These are phyloP conservation scores for Antigone vipio DNA, from an alignment of 2,113 vertebrate genomes.

Conservation along the genomic window DNA sequence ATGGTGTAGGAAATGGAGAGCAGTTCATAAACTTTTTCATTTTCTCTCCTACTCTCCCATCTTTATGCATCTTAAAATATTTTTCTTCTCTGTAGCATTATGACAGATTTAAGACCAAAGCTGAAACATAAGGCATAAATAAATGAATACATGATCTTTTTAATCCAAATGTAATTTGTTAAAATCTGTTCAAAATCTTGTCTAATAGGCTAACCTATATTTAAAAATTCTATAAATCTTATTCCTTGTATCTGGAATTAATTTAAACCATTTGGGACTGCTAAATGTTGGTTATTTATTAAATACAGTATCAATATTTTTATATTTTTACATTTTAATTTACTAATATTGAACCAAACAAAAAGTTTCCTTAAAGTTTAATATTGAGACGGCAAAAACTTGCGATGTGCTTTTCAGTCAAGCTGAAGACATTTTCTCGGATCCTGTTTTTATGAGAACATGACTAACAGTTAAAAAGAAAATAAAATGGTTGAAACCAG, in stretches of 20 bases:
- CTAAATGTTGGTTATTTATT: neutral
- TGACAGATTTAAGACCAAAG: slow-evolving; percentile 5
- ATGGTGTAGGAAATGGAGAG: neutral
- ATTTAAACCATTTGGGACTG: neutral
- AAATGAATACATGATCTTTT: neutral
- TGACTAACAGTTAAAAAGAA: neutral
- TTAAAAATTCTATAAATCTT: neutral
- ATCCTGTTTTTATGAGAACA: neutral
- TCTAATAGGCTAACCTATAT: neutral
- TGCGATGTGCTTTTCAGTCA: neutral
- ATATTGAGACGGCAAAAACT: neutral
- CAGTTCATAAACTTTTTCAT: neutral
- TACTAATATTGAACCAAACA: neutral
- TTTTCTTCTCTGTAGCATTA: neutral
- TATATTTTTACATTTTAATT: neutral
- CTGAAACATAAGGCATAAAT: neutral
- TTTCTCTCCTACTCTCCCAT: neutral
- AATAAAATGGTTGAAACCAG: neutral
- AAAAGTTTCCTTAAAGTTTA: neutral
- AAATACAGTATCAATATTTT: neutral
- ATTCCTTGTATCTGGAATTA: neutral
- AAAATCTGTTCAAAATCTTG: neutral
- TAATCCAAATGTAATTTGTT: neutral
- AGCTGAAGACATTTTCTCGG: neutral
- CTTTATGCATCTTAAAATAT: neutral